These are phyloP conservation scores for Aptenodytes patagonicus DNA, from an alignment of 2,113 vertebrate genomes.

Conservation along the genomic window DNA sequence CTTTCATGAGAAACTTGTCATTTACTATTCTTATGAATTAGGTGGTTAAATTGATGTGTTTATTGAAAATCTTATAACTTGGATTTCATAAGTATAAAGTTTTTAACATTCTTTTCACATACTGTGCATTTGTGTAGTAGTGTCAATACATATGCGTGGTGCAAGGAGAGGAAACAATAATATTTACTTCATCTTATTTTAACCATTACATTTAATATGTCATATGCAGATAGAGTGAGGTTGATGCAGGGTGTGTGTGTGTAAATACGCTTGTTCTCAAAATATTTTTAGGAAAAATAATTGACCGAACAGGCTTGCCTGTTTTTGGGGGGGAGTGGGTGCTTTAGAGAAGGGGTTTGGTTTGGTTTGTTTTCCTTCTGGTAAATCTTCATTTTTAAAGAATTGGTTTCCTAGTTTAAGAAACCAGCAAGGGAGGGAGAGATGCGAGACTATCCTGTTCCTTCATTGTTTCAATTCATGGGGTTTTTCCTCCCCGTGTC, in stretches of 20 bases:
- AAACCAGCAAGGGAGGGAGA: not conserved
- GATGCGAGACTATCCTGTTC: not conserved
- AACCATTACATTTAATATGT: not conserved
- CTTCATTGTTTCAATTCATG: constrained; percentile 6
- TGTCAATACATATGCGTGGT: not conserved
- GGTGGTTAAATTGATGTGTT: not conserved
- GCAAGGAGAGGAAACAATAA: not conserved
- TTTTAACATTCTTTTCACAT: not conserved
- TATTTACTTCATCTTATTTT: not conserved
- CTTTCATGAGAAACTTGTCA: not conserved
- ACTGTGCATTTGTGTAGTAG: not conserved
- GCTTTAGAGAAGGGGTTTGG: not conserved
- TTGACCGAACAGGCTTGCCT: not conserved
- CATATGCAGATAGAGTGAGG: not conserved
- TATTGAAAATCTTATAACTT: not conserved
- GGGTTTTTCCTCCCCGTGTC: not conserved
- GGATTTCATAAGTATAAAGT: not conserved
- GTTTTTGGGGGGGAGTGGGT: not conserved
- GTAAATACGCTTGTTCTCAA: not conserved
- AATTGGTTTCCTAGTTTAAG: not conserved
- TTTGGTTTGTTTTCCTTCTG: not conserved
- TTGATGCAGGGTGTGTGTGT: not conserved
- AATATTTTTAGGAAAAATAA: not conserved
- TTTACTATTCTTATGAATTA: not conserved
- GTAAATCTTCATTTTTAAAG: not conserved